Base-by-base conservation (phyloP, 2,888 invertebrate genomes). In the Dromius quadrimaculatus region DNA sequence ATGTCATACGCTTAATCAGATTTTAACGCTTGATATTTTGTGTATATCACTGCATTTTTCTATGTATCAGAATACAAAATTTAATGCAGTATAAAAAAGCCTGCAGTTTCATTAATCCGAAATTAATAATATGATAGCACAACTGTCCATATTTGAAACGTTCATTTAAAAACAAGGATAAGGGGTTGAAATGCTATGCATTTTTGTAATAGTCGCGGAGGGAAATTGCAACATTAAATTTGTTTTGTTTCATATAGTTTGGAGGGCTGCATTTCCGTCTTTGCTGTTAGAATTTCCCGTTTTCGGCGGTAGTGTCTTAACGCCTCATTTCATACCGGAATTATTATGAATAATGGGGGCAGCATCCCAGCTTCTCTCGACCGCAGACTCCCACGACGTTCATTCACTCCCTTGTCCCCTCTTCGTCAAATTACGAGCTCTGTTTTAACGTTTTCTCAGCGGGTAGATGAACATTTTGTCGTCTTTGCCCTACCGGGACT, bases 321-420 rank as follows among this genome's bases (percentile, higher is more conserved):
- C 15, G 61, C 11, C 20, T 61, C 36, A 61, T 41, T 61, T 36
- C 61, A 19, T 1, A 11, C 41, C 38, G n/a, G 38, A 11, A 38
- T 61, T 61, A 61, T 61, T 61, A 61, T 61, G 61, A 61, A 41
- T 61, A 61, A 61, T 61, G 61, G 61, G 19, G 36, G 19, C 20
- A 20, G n/a, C 50, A n/a, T 38, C 38, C 5, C 20, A 19, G 17
- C 45, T 15, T 9, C 22, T 17, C 9, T 11, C 8, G 22, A 47
- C 47, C 17, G 6, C 17, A 47, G 11, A n/a, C 47, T 47, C 47
- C 23, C 23, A 1, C 47, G 22, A 8, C 11, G 47, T 47, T 47
- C 47, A 47, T 47, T 47, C 20, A 5, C 47, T n/a, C 15, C 17
- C 32, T 2, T n/a, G 15, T 17, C 45, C 15, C 45, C 6, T 15